Evolutionary conservation across 2,888 invertebrate genomes (phyloP), one percentile per base, ranked within the genome.

Genomic region (Phaedon cochleariae): DNA sequence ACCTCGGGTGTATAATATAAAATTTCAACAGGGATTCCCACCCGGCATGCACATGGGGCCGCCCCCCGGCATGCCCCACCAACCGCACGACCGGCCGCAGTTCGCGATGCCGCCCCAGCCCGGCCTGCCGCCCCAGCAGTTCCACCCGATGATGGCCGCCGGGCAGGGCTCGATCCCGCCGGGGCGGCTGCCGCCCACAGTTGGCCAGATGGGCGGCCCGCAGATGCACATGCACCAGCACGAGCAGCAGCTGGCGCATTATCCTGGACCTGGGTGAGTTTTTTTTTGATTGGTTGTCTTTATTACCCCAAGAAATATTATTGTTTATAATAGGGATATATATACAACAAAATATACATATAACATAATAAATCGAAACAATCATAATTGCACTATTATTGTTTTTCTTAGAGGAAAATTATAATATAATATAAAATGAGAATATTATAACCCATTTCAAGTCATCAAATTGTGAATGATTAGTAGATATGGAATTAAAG

Each of bases 231-330:
- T 63, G 26, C 70, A 65, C 34, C 71, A 64, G 18, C 66, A 64
- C 2, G 72, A 72, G 10, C 65, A 65, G 31, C 63, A 63, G 46
- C 52, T 70, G 52, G 68, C 66, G 17, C 67, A 68, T 15, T 73
- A 66, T 58, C 45, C 48, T 9, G 59, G 57, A 37, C 68, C 60
- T 29, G 67, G 70, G 72, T 71, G 45, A 67, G 68, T 66, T 46
- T 66, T 46, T 37, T 48, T 51, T 29, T 52, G 26, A 26, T 5
- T 26, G 26, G 26, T 26, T 3, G 3, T 26, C 26, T 26, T 26
- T n/a, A n/a, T n/a, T n/a, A n/a, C n/a, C n/a, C n/a, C n/a, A n/a
- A n/a, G n/a, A n/a, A n/a, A n/a, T n/a, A n/a, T n/a, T n/a, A n/a
- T n/a, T n/a, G n/a, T n/a, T n/a, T n/a, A n/a, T n/a, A n/a, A n/a